A percentile compares a stretch with the other conserved stretches of the same genome.
Evolutionary conservation across 2,888 invertebrate species (phyloP).

Genomic region (Limnephilus marmoratus): DNA sequence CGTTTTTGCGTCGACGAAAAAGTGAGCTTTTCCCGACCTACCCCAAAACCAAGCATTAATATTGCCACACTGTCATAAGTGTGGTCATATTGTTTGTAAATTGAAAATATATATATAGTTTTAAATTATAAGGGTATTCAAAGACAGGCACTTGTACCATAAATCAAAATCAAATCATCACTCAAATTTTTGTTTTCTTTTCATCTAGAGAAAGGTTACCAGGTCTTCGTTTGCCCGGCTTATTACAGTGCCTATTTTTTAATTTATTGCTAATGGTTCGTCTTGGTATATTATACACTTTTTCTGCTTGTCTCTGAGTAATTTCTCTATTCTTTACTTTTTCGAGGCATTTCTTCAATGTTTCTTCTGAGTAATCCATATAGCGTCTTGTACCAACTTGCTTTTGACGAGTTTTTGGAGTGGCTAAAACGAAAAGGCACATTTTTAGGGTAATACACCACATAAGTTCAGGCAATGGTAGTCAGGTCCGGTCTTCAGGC

Average conservation of each 20-base stretch:
- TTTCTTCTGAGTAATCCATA: neutral
- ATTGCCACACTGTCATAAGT: too few relatives aligned
- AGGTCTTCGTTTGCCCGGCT: neutral
- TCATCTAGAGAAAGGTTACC: neutral
- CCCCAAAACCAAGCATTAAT: too few relatives aligned
- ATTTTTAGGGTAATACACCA: neutral
- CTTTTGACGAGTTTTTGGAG: neutral
- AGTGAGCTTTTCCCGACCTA: too few relatives aligned
- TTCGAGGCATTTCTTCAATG: neutral
- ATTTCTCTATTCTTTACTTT: neutral
- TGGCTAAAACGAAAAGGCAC: neutral
- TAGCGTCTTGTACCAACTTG: neutral
- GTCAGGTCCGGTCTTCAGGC: too few relatives aligned
- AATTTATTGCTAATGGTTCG: conserved; percentile 11
- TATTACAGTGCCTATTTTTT: conserved; percentile 10
- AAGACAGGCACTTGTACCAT: too few relatives aligned
- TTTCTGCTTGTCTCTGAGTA: neutral
- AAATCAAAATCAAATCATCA: neutral
- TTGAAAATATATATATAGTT: too few relatives aligned
- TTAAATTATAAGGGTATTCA: too few relatives aligned
- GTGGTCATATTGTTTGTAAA: too few relatives aligned
- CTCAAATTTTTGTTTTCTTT: neutral
- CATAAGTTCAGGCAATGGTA: neutral
- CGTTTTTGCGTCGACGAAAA: too few relatives aligned
- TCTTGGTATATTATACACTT: neutral